A percentile compares a stretch with the other conserved stretches of the same genome.
These are phyloP conservation scores for Tachycineta bicolor DNA, from an alignment of 2,113 vertebrate genomes.

Conservation along the genomic window DNA sequence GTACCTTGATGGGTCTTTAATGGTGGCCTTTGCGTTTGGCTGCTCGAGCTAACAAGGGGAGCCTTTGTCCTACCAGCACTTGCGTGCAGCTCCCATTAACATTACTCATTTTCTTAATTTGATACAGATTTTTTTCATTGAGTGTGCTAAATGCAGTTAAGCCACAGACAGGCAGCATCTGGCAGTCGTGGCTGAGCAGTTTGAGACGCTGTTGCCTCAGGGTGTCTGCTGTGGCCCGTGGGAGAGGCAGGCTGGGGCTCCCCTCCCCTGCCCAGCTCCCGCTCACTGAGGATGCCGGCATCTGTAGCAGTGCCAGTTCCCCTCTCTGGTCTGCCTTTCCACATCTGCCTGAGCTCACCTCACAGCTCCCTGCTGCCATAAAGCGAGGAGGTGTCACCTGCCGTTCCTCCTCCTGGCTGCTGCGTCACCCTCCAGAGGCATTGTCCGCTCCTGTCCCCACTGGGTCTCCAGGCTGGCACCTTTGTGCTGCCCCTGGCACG, in stretches of 20 bases:
- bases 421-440: fast-evolving
- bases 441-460: fast-evolving
- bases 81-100: constrained; percentile 31
- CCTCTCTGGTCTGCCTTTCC: background rate
- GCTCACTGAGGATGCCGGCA: background rate
- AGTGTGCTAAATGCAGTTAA: constrained; percentile 56
- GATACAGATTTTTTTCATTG: constrained; percentile 60
- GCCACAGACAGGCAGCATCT: constrained; percentile 50
- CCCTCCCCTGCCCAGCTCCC: background rate
- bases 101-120: constrained; percentile 61
- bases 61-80: constrained; percentile 29
- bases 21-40: background rate
- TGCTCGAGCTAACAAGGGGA: background rate
- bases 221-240: constrained; percentile 11
- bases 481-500: background rate
- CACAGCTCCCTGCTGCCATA: background rate
- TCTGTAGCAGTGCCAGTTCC: background rate
- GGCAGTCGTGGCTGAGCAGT: background rate
- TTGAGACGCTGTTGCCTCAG: constrained; percentile 23
- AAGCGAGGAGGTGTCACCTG: background rate
- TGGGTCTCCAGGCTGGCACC: background rate
- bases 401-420: background rate
- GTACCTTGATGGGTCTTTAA: constrained; percentile 17
- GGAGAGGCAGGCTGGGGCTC: background rate
- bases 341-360: background rate